These are phyloP conservation scores for Bugulina stolonifera DNA, from an alignment of 2,888 invertebrate genomes.

Conservation along the genomic window DNA sequence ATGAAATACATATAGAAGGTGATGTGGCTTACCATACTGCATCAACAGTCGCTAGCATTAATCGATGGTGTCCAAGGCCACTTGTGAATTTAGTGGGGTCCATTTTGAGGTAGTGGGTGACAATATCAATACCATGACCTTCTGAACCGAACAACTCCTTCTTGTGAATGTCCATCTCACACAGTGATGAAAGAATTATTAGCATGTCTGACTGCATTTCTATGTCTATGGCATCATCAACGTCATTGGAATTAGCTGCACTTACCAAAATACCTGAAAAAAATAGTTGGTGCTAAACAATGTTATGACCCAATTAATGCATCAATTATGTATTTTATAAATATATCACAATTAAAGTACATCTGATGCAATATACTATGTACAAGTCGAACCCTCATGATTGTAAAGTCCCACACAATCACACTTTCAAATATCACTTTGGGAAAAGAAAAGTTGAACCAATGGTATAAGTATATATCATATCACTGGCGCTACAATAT, in stretches of 20 bases:
- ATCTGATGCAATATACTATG: no score
- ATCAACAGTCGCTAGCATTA: conserved; percentile 50
- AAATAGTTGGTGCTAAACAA: no score
- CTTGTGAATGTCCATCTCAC: conserved; percentile 51
- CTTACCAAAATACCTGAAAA: conserved; percentile 41
- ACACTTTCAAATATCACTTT: no score
- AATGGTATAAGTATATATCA: no score
- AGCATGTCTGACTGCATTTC: conserved; percentile 54
- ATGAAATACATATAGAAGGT: no score
- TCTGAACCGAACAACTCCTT: conserved; percentile 51
- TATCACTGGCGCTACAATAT: no score
- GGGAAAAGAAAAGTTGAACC: no score
- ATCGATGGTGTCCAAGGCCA: conserved; percentile 50
- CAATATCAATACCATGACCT: conserved; percentile 45
- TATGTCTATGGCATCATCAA: conserved; percentile 46
- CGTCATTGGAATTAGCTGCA: conserved; percentile 36
- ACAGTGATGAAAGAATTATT: conserved; percentile 48
- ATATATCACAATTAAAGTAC: no score
- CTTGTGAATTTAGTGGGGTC: conserved; percentile 43
- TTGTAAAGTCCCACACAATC: no score
- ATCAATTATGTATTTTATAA: no score
- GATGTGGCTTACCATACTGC: conserved; percentile 48
- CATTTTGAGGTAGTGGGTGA: conserved; percentile 44
- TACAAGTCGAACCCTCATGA: no score
- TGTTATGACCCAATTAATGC: no score